Evolutionary conservation across 2,113 vertebrate genomes (phyloP), one percentile per base, ranked within the genome.

Genomic region (Willisornis vidua): DNA sequence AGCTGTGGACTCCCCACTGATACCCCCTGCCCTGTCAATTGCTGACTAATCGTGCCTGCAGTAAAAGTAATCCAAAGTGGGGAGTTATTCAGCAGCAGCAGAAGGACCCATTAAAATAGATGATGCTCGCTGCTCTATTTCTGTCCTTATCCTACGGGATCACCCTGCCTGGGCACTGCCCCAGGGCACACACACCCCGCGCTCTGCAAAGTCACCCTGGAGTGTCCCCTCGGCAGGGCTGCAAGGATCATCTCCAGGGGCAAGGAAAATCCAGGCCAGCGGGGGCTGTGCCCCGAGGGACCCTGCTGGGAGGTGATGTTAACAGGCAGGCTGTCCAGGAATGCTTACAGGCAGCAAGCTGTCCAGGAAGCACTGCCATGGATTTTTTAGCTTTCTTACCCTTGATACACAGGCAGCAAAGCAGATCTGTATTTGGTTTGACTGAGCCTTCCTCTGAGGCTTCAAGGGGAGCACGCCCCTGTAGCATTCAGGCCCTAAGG

Each of bases 41-140:
- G 93, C 96, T 92, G 94, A 93, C 92, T 94, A 92, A 96, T 92
- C 65, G 45, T 68, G 85, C 90, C 82, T 74, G 82, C 90, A 97
- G 92, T 89, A 97, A 80, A 95, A 85, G 82, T 88, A 93, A 95
- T 86, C 94, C 35, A 2, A 78, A 65, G 83, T 37, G 48, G 80
- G 87, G 85, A 86, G 52, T 45, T 96, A 20, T 33, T 92, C 88
- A 57, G 68, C 83, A 94, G 90, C 85, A 88, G 79, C 68, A 94
- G 90, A 71, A 96, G 76, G 76, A 72, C 62, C 76, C 90, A 85
- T 89, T 96, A 88, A 84, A 96, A 61, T 65, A 87, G 85, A 86
- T 89, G 12, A 85, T 67, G 82, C 85, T 80, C 55, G n/a, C 79
- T 78, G 85, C 68, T 93, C 78, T 3, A 1, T 86, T 92, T 74